A percentile compares a stretch with the other conserved stretches of the same genome.
phyloP scores from a whole-genome alignment of 2,797 vertebrate genomes.

The Sebastolobus altivelis region DNA sequence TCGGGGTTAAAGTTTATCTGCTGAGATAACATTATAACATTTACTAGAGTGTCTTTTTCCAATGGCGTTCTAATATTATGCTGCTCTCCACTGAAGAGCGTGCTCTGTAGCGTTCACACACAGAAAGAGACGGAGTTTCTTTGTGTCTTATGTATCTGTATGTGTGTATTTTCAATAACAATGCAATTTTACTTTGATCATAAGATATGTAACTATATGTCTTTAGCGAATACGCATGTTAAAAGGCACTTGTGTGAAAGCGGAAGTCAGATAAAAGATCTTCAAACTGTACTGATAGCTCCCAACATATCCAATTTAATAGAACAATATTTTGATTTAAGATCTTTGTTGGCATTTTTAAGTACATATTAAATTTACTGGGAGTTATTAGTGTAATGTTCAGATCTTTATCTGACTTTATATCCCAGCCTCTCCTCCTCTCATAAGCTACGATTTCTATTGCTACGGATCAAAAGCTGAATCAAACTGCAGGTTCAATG shows the following conservation, averaged over 20 bases:
- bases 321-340: background rate
- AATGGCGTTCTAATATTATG: slow-evolving; percentile 14
- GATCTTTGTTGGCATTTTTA: background rate
- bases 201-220: background rate
- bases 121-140: background rate
- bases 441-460: slow-evolving; percentile 60
- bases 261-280: background rate
- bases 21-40: slow-evolving; percentile 68
- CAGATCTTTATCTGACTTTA: slow-evolving; percentile 14
- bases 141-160: slow-evolving; percentile 8
- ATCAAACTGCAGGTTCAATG: slow-evolving; percentile 48
- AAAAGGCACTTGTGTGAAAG: rapidly evolving
- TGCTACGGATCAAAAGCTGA: slow-evolving; percentile 58
- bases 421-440: slow-evolving; percentile 8
- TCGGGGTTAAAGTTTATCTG: slow-evolving; percentile 67
- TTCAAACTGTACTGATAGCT: background rate
- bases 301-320: background rate
- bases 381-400: background rate
- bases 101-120: background rate
- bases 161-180: background rate
- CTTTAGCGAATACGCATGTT: background rate
- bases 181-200: background rate
- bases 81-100: background rate
- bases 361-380: background rate
- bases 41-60: slow-evolving; percentile 46